Conservation (phyloP, 2,888 invertebrate genomes). For the Gordius sp. region DNA sequence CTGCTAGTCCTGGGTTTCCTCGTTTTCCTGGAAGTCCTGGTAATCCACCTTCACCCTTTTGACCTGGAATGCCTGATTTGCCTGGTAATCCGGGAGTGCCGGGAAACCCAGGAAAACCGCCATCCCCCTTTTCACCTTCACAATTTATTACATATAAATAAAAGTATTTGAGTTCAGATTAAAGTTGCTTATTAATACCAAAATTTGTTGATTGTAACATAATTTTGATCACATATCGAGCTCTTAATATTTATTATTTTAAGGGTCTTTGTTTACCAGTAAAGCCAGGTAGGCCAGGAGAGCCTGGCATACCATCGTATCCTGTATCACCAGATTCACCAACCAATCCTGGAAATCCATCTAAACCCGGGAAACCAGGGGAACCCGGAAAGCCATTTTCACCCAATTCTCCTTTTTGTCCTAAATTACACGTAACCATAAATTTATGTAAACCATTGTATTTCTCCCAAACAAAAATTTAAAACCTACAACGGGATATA, state of each 20-base stretch:
- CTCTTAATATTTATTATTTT: too few species aligned
- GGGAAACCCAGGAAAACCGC: constrained; percentile 28
- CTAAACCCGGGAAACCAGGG: neutral
- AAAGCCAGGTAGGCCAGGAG: constrained; percentile 48
- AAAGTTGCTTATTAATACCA: too few species aligned
- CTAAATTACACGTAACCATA: neutral
- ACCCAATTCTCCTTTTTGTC: constrained; percentile 7
- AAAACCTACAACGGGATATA: too few species aligned
- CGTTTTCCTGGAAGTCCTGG: constrained; percentile 32
- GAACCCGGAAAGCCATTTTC: neutral
- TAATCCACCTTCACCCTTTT: constrained; percentile 26
- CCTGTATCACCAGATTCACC: constrained; percentile 41
- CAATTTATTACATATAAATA: too few species aligned
- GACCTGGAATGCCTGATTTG: constrained; percentile 23
- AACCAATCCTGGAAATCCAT: constrained; percentile 39
- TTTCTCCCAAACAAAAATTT: too few species aligned
- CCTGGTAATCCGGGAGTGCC: constrained; percentile 42
- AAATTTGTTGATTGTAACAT: too few species aligned
- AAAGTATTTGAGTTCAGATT: too few species aligned
- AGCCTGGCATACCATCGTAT: constrained; percentile 49
- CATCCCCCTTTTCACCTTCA: neutral
- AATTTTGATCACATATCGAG: too few species aligned
- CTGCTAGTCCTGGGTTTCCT: constrained; percentile 30
- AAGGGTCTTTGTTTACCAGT: neutral
- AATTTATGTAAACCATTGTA: too few species aligned